phyloP scores from a whole-genome alignment of 1,140 invertebrate genomes.

The Polypedilum vanderplanki region DNA sequence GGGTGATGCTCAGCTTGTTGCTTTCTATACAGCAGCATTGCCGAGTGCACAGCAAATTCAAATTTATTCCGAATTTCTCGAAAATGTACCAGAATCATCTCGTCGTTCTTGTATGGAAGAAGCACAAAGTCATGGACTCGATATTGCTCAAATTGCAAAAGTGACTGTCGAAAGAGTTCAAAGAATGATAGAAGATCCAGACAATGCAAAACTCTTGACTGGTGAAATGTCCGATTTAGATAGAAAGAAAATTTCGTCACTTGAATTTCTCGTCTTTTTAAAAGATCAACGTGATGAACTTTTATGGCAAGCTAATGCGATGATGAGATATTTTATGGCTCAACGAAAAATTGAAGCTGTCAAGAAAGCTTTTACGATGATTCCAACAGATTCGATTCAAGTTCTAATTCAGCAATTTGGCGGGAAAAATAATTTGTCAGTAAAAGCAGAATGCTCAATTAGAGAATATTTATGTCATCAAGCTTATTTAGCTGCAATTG shows the following conservation, averaged over 20 bases:
- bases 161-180: constrained; percentile 73
- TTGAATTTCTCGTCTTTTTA: constrained; percentile 84
- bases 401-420: constrained; percentile 51
- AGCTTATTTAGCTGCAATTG: constrained; percentile 72
- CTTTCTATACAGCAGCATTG: constrained; percentile 74
- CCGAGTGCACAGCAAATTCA: constrained; percentile 61
- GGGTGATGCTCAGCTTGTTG: constrained; percentile 68
- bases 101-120: constrained; percentile 53
- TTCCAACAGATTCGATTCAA: constrained; percentile 58
- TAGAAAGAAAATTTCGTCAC: constrained; percentile 61
- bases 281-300: constrained; percentile 69
- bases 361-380: constrained; percentile 59
- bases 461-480: constrained; percentile 72
- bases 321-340: constrained; percentile 74
- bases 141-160: constrained; percentile 76
- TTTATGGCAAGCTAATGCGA: constrained; percentile 78
- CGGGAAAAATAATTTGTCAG: constrained; percentile 48
- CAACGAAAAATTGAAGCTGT: constrained; percentile 61
- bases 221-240: constrained; percentile 37
- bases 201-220: constrained; percentile 25
- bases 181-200: constrained; percentile 34
- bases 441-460: constrained; percentile 51
- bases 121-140: constrained; percentile 67
- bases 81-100: constrained; percentile 50
- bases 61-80: constrained; percentile 72